Evolutionary conservation across 2,797 vertebrate species (phyloP).

Genomic region (Vultur gryphus): DNA sequence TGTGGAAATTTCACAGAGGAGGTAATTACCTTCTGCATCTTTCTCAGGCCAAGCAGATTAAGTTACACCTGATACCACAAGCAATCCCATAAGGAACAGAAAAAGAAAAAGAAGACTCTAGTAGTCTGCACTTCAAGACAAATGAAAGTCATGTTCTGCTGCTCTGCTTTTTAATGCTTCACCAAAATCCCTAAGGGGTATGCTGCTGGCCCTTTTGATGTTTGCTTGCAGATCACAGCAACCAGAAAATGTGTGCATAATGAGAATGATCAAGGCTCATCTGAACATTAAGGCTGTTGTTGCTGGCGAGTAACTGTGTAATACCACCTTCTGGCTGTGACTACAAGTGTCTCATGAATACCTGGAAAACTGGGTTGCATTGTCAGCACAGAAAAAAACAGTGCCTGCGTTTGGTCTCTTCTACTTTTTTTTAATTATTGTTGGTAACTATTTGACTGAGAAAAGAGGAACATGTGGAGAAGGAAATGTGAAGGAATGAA

Average conservation of each 20-base stretch:
- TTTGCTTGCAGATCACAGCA: constrained; percentile 42
- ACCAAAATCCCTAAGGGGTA: neutral
- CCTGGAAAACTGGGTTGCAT: constrained; percentile 14
- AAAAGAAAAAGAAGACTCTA: neutral
- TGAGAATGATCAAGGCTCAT: constrained; percentile 10
- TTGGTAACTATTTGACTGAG: constrained; percentile 28
- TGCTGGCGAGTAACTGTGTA: constrained; percentile 23
- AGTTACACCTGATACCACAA: neutral
- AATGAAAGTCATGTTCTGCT: neutral
- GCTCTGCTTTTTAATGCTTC: neutral
- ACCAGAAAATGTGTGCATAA: constrained; percentile 44
- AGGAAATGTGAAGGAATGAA: constrained; percentile 8
- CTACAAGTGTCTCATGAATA: constrained; percentile 24
- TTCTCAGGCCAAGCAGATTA: neutral
- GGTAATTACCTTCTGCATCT: neutral
- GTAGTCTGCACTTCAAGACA: neutral
- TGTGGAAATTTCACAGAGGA: neutral
- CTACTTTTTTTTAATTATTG: neutral
- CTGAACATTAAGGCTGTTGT: constrained; percentile 24
- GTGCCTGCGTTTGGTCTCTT: constrained; percentile 9
- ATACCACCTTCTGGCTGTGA: constrained; percentile 28
- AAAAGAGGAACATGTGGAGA: neutral
- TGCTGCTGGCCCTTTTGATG: neutral
- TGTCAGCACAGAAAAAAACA: constrained; percentile 22
- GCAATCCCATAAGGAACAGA: neutral